Base-by-base conservation (phyloP, 2,888 invertebrate genomes). In the Cactoblastis cactorum region DNA sequence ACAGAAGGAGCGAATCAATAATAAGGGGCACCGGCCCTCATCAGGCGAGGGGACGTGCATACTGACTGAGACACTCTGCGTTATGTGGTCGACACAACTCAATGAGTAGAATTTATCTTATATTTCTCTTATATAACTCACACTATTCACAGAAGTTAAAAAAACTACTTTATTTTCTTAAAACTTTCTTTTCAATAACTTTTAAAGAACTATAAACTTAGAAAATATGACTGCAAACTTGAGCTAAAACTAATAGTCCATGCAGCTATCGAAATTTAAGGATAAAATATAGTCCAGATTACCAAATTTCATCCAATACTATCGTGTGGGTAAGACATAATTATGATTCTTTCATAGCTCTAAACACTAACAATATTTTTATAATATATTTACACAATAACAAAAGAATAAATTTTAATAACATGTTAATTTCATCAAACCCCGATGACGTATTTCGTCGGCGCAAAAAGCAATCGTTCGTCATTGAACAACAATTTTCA, bases 401-500 rank as follows among this genome's bases (percentile, higher is more conserved):
- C 5, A 9, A 5, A 8, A 8, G 8, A 18, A 9, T 18, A n/a
- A 2, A 1, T 28, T 6, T 28, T 28, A 28, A 28, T 6, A 1
- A 28, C 28, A 22, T 4, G 22, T 22, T 28, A 8, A 9, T 28
- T 9, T 11, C 15, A 12, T 2, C 33, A 12, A 33, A 12, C 3
- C n/a, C 15, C 37, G 14, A 9, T 37, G 37, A 37, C 8, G 17
- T 17, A 15, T 37, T 17, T 37, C 9, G 43, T 28, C 28, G 41
- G 43, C 24, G 22, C 32, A 43, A 43, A 43, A 43, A 43, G 43
- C 4, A 43, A 43, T 43, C 28, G 32, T 32, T 28, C 39, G 12
- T 12, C 24, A 43, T 43, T 43, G 43, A 43, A 43, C 43, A 43
- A 43, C 43, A 28, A 43, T 43, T 43, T 43, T 43, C 43, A 43